These are phyloP conservation scores for Amblyteles armatorius DNA, from an alignment of 2,888 invertebrate species.

Conservation along the genomic window DNA sequence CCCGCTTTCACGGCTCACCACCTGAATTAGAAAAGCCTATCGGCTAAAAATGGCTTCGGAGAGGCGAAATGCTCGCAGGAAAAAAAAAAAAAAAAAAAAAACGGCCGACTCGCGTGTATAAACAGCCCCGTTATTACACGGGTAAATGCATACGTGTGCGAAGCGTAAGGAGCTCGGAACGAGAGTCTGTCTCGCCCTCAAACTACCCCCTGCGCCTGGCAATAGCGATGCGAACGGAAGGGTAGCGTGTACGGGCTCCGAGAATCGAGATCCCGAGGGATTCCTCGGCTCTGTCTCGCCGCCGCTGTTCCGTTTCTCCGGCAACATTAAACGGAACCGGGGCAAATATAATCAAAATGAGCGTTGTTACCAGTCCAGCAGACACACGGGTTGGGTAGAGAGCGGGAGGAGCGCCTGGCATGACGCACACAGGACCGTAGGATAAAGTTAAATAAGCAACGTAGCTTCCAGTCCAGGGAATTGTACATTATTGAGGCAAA, in stretches of 20 bases:
- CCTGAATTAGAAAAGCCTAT: constrained; percentile 78
- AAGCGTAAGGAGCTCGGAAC: constrained; percentile 42
- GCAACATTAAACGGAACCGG: constrained; percentile 58
- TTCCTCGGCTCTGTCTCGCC: constrained; percentile 40
- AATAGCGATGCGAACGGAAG: constrained; percentile 64
- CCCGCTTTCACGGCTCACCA: constrained; percentile 40
- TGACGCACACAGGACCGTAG: constrained; percentile 52
- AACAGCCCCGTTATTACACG: constrained; percentile 69
- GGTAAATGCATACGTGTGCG: constrained; percentile 57
- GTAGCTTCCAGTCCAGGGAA: constrained; percentile 30
- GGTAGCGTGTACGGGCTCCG: constrained; percentile 26
- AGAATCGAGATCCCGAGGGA: constrained; percentile 56
- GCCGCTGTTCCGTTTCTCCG: constrained; percentile 52
- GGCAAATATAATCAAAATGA: constrained; percentile 67
- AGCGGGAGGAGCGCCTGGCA: constrained; percentile 15
- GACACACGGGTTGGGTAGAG: not conserved
- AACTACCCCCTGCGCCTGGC: constrained; percentile 63
- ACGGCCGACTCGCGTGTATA: constrained; percentile 74
- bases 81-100: constrained; percentile 75
- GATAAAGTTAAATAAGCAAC: constrained; percentile 61
- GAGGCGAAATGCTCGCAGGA: constrained; percentile 74
- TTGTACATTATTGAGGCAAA: constrained; percentile 42
- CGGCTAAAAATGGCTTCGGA: constrained; percentile 75
- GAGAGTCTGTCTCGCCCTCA: not conserved
- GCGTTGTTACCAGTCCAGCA: constrained; percentile 62